These are phyloP conservation scores for Hemiprocne comata DNA, from an alignment of 2,113 vertebrate species.

Conservation along the genomic window DNA sequence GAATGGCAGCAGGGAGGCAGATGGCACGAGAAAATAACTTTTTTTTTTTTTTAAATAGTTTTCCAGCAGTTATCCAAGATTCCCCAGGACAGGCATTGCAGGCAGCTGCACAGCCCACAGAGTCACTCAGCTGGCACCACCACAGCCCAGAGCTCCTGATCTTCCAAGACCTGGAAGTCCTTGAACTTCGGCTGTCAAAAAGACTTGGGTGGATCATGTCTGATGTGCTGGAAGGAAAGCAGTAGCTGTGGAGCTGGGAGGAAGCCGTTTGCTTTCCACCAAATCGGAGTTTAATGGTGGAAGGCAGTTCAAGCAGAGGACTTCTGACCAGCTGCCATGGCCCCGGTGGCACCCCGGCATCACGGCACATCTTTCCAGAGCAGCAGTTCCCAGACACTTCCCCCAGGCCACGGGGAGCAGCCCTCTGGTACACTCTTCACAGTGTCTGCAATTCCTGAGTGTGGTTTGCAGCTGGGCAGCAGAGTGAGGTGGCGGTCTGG, in stretches of 20 bases:
- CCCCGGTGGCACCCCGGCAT: neutral
- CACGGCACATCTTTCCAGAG: neutral
- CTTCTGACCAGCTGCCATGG: neutral
- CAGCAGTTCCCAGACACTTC: neutral
- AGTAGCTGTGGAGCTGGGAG: neutral
- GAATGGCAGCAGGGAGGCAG: neutral
- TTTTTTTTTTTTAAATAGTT: neutral
- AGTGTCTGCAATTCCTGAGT: neutral
- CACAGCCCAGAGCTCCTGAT: neutral
- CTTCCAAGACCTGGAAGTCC: neutral
- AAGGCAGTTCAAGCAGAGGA: neutral
- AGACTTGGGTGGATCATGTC: neutral
- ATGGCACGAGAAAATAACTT: neutral
- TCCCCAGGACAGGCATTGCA: fast-evolving
- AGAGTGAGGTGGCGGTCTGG: neutral
- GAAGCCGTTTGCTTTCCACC: neutral
- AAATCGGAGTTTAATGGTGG: neutral
- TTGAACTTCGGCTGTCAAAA: neutral
- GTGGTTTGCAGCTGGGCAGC: neutral
- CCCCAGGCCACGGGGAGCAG: neutral
- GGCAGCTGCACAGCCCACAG: neutral
- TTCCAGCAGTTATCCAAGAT: neutral
- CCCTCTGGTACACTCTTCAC: neutral
- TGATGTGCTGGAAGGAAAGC: neutral
- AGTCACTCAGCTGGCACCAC: neutral